These are phyloP conservation scores for Aricia artaxerxes DNA, from an alignment of 2,888 invertebrate genomes.

Conservation along the genomic window DNA sequence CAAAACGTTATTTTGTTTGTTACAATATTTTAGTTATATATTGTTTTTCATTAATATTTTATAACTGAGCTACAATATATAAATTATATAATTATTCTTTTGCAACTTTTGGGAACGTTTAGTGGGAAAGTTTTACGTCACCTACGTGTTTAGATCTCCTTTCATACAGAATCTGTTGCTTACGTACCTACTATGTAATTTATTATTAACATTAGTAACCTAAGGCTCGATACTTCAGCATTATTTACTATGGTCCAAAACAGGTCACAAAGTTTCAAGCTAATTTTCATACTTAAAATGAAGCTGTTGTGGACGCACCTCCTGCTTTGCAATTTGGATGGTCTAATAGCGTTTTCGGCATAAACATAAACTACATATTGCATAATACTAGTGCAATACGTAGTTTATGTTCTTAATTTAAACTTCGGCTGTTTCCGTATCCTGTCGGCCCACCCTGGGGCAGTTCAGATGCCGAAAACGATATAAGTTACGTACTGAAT, in stretches of 20 bases:
- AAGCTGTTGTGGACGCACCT: no score
- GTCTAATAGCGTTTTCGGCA: no score
- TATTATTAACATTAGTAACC: neutral
- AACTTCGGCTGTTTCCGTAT: no score
- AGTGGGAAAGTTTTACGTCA: neutral
- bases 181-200: no score
- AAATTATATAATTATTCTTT: no score
- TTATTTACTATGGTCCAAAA: neutral
- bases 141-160: neutral
- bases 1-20: conserved; percentile 11
- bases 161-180: neutral
- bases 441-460: no score
- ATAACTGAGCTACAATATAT: neutral
- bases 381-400: no score
- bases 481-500: no score
- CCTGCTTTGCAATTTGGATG: no score
- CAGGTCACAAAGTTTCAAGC: neutral
- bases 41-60: neutral
- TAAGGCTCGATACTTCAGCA: neutral
- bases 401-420: no score
- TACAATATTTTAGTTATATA: neutral
- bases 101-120: neutral
- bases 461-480: no score
- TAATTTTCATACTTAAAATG: neutral
- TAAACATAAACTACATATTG: no score